Base-by-base conservation (phyloP, 2,888 invertebrate genomes). In the Sinelater perroti region DNA sequence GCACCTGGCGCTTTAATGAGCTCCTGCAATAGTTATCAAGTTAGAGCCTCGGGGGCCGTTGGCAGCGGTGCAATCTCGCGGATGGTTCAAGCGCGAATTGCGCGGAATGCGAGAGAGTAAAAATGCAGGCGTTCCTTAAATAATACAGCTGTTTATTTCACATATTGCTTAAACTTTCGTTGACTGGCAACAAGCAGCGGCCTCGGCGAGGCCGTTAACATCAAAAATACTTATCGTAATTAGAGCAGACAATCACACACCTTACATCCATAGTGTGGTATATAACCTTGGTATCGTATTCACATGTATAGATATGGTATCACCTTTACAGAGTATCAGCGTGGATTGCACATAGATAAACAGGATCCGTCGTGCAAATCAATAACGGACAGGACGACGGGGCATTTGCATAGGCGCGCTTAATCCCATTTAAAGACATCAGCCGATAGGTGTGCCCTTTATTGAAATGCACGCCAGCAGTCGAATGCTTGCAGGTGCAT, bases 101-200 rank as follows among this genome's bases (percentile, higher is more conserved):
- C 56, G 13, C 44, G 53, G 42, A 53, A 55, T 31, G 30, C 10
- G 13, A 49, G 38, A 55, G 52, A 66, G 50, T 62, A 70, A 67
- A 71, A 73, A 71, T 66, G 67, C 68, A 68, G 64, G 63, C 61
- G 60, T 61, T 68, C 57, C 65, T 69, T 69, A 70, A 67, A 70
- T 68, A 72, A 73, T 74, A 75, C 74, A 75, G 72, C 67, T 71
- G 68, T 76, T 76, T 76, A 76, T 76, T 76, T 72, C 70, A 75
- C 74, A 75, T 70, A 73, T 75, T 74, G 73, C 73, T 72, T 72
- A 67, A 70, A 67, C 72, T 72, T 53, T 66, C 62, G 69, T 67
- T 62, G 67, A 60, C 65, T 67, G 63, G 75, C 75, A 75, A 76
- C 73, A 76, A 77, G 77, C 76, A 77, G 76, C 77, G 77, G 75